phyloP scores from a whole-genome alignment of 2,888 invertebrate genomes.

The Tenodera sinensis region DNA sequence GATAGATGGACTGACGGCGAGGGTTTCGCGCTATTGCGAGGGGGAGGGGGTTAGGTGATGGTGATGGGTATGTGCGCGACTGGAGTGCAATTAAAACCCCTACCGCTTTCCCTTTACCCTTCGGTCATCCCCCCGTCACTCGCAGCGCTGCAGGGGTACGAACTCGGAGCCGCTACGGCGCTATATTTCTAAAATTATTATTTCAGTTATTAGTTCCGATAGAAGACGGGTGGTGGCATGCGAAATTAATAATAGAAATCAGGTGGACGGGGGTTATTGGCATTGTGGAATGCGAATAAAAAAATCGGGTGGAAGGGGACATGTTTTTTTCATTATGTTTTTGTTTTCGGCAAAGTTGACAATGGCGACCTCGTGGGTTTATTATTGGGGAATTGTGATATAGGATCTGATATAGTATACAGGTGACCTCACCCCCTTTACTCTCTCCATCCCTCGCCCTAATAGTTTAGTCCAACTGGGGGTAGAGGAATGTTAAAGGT shows the following conservation, averaged over 20 bases:
- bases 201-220: neutral
- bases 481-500: neutral
- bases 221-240: neutral
- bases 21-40: neutral
- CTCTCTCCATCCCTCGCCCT: neutral
- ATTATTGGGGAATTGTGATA: neutral
- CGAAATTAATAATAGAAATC: neutral
- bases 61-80: neutral
- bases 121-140: neutral
- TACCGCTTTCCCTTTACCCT: neutral
- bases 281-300: neutral
- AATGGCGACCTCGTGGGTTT: neutral
- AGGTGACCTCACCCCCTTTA: neutral
- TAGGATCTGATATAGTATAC: neutral
- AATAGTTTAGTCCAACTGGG: neutral
- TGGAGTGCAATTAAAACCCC: conserved; percentile 10
- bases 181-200: neutral
- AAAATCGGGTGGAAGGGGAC: neutral
- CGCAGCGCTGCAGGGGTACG: neutral
- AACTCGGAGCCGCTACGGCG: neutral
- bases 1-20: neutral
- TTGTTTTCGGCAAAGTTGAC: neutral
- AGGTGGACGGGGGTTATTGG: neutral
- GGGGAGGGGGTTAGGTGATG: neutral
- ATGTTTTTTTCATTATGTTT: neutral